These are phyloP conservation scores for Eumacrocentrus americanus DNA, from an alignment of 2,888 invertebrate species.

Conservation along the genomic window DNA sequence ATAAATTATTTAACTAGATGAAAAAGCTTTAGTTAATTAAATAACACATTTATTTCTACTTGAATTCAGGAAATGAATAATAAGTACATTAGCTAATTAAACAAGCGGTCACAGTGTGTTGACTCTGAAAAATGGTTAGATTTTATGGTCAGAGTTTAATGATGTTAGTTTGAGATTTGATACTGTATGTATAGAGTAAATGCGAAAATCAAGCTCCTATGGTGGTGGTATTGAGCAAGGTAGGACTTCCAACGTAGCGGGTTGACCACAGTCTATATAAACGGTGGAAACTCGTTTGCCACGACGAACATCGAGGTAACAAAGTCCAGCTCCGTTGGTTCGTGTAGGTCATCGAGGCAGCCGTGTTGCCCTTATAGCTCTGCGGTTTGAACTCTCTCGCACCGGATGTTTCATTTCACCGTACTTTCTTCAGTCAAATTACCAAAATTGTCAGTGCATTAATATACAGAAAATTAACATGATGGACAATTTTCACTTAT, in stretches of 20 bases:
- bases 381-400: not conserved
- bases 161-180: not conserved
- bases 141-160: no score
- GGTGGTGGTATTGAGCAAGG: not conserved
- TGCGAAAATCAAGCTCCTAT: not conserved
- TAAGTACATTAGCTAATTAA: no score
- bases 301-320: slow-evolving; percentile 4
- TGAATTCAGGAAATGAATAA: no score
- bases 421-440: not conserved
- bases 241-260: not conserved
- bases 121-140: no score
- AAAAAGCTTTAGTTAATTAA: no score
- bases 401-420: not conserved
- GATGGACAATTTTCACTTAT: no score
- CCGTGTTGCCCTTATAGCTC: not conserved
- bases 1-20: no score
- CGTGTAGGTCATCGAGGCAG: not conserved
- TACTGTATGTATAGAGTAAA: not conserved
- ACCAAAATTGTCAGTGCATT: no score
- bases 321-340: slow-evolving; percentile 12
- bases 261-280: slow-evolving; percentile 14
- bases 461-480: no score
- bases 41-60: no score
- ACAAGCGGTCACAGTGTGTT: no score
- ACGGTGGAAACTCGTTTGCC: slow-evolving; percentile 13